phyloP scores from a whole-genome alignment of 2,113 vertebrate species.

The Myotis brandtii region DNA sequence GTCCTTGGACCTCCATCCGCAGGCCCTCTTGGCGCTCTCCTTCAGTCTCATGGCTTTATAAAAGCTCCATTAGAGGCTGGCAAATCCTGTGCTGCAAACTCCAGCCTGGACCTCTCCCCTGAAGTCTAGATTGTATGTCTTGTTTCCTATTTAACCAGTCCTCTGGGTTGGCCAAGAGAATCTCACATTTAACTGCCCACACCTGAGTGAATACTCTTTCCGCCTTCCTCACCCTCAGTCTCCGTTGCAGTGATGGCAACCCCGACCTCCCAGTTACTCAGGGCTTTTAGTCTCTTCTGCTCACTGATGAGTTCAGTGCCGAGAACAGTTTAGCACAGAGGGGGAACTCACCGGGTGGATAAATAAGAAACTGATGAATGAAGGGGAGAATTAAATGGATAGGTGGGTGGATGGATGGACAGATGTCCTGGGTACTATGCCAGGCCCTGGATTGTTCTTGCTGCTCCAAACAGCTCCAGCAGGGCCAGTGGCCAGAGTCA shows the following conservation, averaged over 20 bases:
- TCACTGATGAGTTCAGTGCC: not conserved
- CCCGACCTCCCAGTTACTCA: not conserved
- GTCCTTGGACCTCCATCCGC: not conserved
- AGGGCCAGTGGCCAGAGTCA: constrained; percentile 9
- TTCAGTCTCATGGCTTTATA: not conserved
- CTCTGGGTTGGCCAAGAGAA: not conserved
- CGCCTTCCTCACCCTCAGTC: too few species aligned
- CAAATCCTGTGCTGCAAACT: not conserved
- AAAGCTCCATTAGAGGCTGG: not conserved
- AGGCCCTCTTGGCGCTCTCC: fast-evolving
- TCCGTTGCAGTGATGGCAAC: not conserved
- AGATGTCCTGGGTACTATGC: not conserved
- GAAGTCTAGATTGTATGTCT: not conserved
- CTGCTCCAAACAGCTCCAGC: not conserved
- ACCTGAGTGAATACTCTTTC: not conserved
- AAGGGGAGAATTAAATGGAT: not conserved
- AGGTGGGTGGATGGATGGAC: not conserved
- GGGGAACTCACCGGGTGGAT: not conserved
- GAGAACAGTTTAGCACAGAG: not conserved
- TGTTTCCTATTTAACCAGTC: not conserved
- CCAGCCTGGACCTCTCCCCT: not conserved
- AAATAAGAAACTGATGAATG: not conserved
- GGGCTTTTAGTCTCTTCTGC: not conserved
- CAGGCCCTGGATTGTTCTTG: not conserved
- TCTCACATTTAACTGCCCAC: not conserved